Evolutionary conservation across 2,888 invertebrate species (phyloP).

Genomic region (Mythimna lalbum): DNA sequence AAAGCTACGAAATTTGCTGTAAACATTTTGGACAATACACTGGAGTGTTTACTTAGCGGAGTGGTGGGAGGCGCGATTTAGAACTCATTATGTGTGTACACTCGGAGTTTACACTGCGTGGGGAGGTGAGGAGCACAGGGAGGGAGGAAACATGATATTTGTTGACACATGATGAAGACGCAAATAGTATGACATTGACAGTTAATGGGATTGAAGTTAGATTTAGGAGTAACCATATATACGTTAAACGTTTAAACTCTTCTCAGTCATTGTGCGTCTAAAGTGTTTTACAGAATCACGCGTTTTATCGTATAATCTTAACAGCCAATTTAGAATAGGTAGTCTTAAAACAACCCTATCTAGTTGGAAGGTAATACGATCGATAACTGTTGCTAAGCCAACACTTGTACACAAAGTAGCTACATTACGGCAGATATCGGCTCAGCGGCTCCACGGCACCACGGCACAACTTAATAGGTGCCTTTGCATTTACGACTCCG

Average conservation of each 20-base stretch:
- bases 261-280: not conserved
- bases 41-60: conserved; percentile 59
- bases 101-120: conserved; percentile 36
- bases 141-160: conserved; percentile 32
- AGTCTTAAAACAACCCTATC: conserved; percentile 21
- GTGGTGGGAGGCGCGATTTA: conserved; percentile 46
- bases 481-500: conserved; percentile 56
- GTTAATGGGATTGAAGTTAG: conserved; percentile 10
- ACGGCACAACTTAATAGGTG: conserved; percentile 56
- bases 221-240: not conserved
- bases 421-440: conserved; percentile 37
- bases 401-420: conserved; percentile 42
- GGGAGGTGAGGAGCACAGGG: not conserved
- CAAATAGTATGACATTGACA: conserved; percentile 35
- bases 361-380: conserved; percentile 18
- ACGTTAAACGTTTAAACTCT: not conserved
- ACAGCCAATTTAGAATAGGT: not conserved
- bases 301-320: conserved; percentile 3
- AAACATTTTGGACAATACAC: conserved; percentile 65
- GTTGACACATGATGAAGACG: conserved; percentile 34
- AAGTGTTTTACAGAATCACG: not conserved
- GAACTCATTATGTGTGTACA: conserved; percentile 58
- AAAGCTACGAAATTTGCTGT: conserved; percentile 64
- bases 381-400: conserved; percentile 50
- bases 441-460: conserved; percentile 20